Base-by-base conservation (phyloP, 2,888 invertebrate species). In the Leistus spinibarbis region DNA sequence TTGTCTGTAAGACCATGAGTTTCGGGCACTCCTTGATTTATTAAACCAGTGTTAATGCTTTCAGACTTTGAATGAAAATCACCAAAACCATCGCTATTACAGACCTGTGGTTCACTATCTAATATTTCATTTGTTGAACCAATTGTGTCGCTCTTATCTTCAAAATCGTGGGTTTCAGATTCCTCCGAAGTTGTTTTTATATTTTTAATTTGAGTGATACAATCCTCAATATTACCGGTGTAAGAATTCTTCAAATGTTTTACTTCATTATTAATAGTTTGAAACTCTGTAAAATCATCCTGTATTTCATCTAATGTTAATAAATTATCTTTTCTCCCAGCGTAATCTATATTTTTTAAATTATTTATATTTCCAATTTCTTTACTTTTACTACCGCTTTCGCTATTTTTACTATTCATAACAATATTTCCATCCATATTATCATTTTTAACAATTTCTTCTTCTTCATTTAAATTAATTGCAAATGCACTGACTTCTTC, bases 11-110 rank as follows among this genome's bases (percentile, higher is more conserved):
- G n/a, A n/a, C n/a, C n/a, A n/a, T n/a, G n/a, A n/a, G n/a, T n/a
- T 0, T 7, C 4, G 4, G 57, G 17, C 60, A 24, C 17, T 20
- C 13, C 54, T 67, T 67, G 19, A 20, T 54, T 67, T 5, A 56
- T 17, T 16, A 16, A 5, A 56, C 3, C 10, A 56, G 16, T 4
- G 3, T 56, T 56, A 57, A 40, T 40, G 5, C 40, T 40, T 40
- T 40, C 40, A 40, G 40, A 3, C 13, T 40, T 13, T 10, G 57
- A 54, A 69, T 75, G 71, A 76, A 76, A 78, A 54, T 77, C 70
- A 53, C 76, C 77, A 76, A 76, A 73, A 62, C 63, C 76, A 22
- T 76, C 68, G 16, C 68, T 63, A 67, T 71, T 3, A 57, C 53
- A 20, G 13, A 9, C 17, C 20, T 24, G 20, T n/a, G 23, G 13